Percentiles rank a stretch among this genome's conserved stretches.
Evolutionary conservation across 2,797 vertebrate genomes (phyloP).

Genomic region (Myotis daubentonii): DNA sequence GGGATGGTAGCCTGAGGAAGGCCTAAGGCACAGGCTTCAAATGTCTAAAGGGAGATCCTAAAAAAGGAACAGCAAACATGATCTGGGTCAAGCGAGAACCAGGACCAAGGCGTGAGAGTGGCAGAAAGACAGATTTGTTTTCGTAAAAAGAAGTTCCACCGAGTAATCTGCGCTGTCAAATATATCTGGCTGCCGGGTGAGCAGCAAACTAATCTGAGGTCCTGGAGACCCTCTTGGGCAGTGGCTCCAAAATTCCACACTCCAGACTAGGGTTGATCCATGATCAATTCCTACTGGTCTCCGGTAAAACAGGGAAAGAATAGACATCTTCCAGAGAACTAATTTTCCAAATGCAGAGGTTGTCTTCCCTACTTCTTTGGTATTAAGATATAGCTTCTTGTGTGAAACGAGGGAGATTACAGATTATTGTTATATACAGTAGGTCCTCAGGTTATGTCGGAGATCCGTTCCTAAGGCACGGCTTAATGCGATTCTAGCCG

Average conservation of each 20-base stretch:
- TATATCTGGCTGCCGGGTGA: background rate
- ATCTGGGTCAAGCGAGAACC: background rate
- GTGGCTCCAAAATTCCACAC: background rate
- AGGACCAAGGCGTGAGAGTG: background rate
- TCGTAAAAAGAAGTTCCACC: background rate
- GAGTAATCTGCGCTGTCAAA: background rate
- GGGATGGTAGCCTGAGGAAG: background rate
- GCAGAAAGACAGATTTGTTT: background rate
- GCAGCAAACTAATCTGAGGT: background rate
- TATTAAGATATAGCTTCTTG: background rate
- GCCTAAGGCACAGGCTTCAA: background rate
- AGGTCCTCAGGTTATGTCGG: too few relatives aligned
- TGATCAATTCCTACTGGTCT: background rate
- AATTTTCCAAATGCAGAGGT: background rate
- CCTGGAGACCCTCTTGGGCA: background rate
- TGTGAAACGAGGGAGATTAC: background rate
- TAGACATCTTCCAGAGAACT: background rate
- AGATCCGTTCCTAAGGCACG: background rate
- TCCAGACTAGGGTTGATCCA: background rate
- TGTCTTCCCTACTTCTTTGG: background rate
- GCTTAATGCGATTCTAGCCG: too few relatives aligned
- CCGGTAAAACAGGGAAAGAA: background rate
- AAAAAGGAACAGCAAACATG: background rate
- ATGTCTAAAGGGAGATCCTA: background rate
- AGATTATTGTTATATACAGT: background rate